Evolutionary conservation across 2,113 vertebrate genomes (phyloP).

Genomic region (Oncorhynchus mykiss): DNA sequence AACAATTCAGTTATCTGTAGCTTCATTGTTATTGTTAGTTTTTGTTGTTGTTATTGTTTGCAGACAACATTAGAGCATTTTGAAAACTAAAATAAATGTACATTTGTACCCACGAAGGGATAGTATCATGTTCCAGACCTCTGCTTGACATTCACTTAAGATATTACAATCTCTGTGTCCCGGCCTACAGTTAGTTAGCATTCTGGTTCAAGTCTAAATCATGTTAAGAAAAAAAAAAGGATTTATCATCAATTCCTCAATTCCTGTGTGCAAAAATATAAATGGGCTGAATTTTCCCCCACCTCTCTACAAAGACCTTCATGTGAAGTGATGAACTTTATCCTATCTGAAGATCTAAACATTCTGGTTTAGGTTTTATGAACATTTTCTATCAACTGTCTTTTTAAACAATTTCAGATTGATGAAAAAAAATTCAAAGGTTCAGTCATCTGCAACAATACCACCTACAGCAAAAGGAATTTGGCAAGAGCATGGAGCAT

Average conservation of each 20-base stretch:
- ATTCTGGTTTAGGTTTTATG: background rate
- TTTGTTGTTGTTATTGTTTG: slow-evolving; percentile 25
- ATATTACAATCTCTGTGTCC: slow-evolving; percentile 57
- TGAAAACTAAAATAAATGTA: slow-evolving; percentile 9
- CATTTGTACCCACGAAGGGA: slow-evolving; percentile 1
- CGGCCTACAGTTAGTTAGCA: slow-evolving; percentile 30
- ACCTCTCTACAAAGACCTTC: background rate
- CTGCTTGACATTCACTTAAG: slow-evolving; percentile 54
- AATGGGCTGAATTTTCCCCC: slow-evolving; percentile 25
- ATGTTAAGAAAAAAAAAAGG: slow-evolving; percentile 22
- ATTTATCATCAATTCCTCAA: slow-evolving; percentile 31
- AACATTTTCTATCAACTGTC: background rate
- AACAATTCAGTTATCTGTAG: slow-evolving; percentile 32
- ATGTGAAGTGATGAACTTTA: slow-evolving; percentile 2
- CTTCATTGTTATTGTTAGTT: slow-evolving; percentile 36
- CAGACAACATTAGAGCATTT: slow-evolving; percentile 35
- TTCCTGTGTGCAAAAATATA: slow-evolving; percentile 45
- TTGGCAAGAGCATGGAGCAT: no score
- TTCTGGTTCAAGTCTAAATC: slow-evolving; percentile 35
- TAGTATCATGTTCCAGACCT: slow-evolving; percentile 27
- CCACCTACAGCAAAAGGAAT: background rate
- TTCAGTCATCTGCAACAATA: background rate
- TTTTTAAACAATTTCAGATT: background rate
- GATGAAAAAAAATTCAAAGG: background rate
- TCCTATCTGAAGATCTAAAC: background rate